Evolutionary conservation across 2,113 vertebrate species (phyloP).

Genomic region (Hyperoodon ampullatus): DNA sequence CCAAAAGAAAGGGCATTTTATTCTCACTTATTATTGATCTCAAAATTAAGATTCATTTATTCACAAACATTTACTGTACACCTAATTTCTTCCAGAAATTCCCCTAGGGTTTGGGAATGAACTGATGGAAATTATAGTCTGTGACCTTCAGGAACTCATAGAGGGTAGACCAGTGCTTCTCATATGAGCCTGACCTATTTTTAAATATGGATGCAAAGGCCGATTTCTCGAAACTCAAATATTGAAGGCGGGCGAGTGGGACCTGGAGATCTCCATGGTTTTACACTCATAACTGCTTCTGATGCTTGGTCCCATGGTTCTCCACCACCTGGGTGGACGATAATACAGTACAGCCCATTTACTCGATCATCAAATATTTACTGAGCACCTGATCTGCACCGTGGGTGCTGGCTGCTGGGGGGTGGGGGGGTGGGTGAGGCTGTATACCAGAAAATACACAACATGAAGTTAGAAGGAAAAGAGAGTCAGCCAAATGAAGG

Average conservation of each 20-base stretch:
- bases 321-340: not conserved
- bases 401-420: not conserved
- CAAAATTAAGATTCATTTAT: conserved; percentile 26
- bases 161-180: not conserved
- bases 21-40: conserved; percentile 50
- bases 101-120: not conserved
- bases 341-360: not conserved
- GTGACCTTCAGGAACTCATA: not conserved
- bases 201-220: not conserved
- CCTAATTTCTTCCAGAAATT: conserved; percentile 34
- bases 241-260: not conserved
- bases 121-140: not conserved
- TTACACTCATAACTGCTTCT: not conserved
- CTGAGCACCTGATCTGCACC: not conserved
- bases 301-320: not conserved
- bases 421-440: not conserved
- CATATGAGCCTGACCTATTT: not conserved
- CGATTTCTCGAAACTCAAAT: not conserved
- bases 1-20: conserved; percentile 44
- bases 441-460: not conserved
- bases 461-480: not conserved
- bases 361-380: not conserved
- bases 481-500: not conserved
- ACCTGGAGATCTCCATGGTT: not conserved
- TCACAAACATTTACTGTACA: conserved; percentile 27